Base-by-base conservation (phyloP, 2,113 vertebrate species). In the Tachysurus fulvidraco region DNA sequence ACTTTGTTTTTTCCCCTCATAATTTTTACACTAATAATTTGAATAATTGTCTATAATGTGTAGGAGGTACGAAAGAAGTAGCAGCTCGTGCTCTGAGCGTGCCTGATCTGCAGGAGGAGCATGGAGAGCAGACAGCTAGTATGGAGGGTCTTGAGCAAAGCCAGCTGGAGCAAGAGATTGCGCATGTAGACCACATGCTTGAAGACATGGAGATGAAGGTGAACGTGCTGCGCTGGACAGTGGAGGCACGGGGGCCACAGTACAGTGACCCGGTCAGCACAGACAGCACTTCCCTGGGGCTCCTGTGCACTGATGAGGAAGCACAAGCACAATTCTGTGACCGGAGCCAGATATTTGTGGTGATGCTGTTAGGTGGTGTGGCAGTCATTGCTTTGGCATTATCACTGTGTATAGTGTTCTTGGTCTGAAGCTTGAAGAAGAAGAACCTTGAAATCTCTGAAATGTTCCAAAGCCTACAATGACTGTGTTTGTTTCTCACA, bases 181-280 rank as follows among this genome's bases (percentile, higher is more conserved):
- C 86, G 44, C 93, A 92, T 74, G 91, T 91, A 0, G 92, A 94
- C 1, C 30, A 77, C 50, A 90, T 95, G 92, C 93, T 95, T 11
- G 93, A 93, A 12, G 92, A 95, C 90, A 95, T 93, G 92, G 95
- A 95, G 92, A 81, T 30, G 90, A 96, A 95, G 89, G 93, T 94
- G 12, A 92, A 94, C 19, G 94, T 93, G 21, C 46, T 95, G 86
- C 91, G 93, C 59, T 95, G 93, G 94, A 91, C 91, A 91, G 93
- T 93, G 87, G 91, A 95, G 85, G 92, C 94, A 50, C 85, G 0
- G 0, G 69, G 91, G 30, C 92, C 90, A 0, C 88, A 93, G 91
- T 88, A 94, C 0, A 89, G 90, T 14, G 94, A 96, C n/a, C 89
- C 91, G 0, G 83, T 93, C 89, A 94, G 93, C 91, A 89, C 87